Evolutionary conservation across 2,113 vertebrate genomes (phyloP).

Genomic region (Austrofundulus limnaeus): DNA sequence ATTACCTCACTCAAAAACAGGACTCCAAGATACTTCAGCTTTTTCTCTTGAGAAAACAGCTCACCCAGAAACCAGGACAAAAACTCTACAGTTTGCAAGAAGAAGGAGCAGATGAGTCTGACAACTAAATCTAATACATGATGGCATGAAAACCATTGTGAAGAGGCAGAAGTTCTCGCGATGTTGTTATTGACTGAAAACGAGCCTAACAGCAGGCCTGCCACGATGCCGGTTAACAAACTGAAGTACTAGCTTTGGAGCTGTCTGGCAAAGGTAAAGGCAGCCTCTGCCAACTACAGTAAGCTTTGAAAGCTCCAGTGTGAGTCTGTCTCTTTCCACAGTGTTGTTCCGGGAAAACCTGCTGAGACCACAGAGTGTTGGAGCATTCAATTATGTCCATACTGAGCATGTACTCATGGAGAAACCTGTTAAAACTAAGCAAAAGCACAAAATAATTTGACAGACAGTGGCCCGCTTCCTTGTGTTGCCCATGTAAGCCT

Average conservation of each 20-base stretch:
- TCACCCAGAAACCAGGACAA: too few relatives aligned
- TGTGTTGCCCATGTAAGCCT: conserved; percentile 40
- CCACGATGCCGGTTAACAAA: conserved; percentile 39
- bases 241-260: conserved; percentile 48
- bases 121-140: conserved; percentile 39
- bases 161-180: conserved; percentile 20
- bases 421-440: conserved; percentile 25
- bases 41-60: too few relatives aligned
- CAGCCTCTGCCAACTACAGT: conserved; percentile 48
- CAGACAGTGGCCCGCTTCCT: conserved; percentile 34
- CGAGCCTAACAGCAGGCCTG: conserved; percentile 17
- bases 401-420: neutral
- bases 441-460: conserved; percentile 28
- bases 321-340: conserved; percentile 21
- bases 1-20: too few relatives aligned
- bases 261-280: conserved; percentile 44
- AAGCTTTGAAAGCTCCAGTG: conserved; percentile 34
- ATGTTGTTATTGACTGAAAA: conserved; percentile 6
- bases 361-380: conserved; percentile 14
- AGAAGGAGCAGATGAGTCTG: neutral
- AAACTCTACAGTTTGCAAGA: too few relatives aligned
- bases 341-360: conserved; percentile 22
- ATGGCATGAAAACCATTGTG: conserved; percentile 45
- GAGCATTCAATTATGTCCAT: conserved; percentile 3
- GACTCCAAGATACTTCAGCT: too few relatives aligned